Evolutionary conservation across 2,888 invertebrate genomes (phyloP), one percentile per base, ranked within the genome.

Genomic region (Pristionchus exspectatus): DNA sequence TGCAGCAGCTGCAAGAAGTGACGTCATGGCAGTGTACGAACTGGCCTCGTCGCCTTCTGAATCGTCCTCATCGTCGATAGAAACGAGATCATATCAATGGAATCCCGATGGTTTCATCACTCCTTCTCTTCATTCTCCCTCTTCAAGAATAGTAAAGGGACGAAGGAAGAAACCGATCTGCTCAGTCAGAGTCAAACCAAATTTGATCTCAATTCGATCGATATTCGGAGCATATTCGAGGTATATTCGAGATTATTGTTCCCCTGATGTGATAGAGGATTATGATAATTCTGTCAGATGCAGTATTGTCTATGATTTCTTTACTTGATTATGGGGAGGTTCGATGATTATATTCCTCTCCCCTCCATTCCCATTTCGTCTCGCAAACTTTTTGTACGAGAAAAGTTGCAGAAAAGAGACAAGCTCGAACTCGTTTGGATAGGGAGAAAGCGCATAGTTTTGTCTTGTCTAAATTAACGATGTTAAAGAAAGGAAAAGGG

Each of bases 221-320:
- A 86, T 92, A 77, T 92, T 93, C 77, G 93, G 93, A 85, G 90
- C 91, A 74, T 93, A 93, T 88, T 91, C 92, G 91, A 93, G 93
- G 93, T 92, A 86, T 72, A 14, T 14, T 69, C 27, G 18, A 33
- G 30, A 72, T 33, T 72, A 72, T 72, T 72, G 4, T 18, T 12
- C 24, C n/a, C 10, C 27, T 69, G n/a, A 24, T 10, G 2, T 14
- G 7, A 72, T 16, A 2, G 72, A 2, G 33, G 27, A 72, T 72
- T 72, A 72, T 72, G 69, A 21, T 72, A 72, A 72, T 72, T 72
- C 30, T 33, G 30, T 16, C 30, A 30, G 27, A 30, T 72, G 33
- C 24, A 72, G 16, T 18, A 33, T 33, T 33, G 18, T 33, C 69
- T 44, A 24, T 77, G 10, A 24, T 77, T 77, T 38, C 9, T 77